Conservation (phyloP, 2,797 vertebrate genomes). For the Gymnothorax reevesii region DNA sequence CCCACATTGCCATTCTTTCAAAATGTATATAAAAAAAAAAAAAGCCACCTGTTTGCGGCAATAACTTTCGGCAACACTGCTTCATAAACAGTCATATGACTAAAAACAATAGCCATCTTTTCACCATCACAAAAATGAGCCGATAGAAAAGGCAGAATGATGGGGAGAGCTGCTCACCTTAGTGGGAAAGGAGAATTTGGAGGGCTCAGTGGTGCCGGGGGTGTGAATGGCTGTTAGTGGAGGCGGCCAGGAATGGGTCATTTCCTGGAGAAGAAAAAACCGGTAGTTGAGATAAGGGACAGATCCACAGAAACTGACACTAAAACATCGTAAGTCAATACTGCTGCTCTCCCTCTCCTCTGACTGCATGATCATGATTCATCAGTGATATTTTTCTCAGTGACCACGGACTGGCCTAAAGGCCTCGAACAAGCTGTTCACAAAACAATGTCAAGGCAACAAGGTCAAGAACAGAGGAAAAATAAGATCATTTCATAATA, state of each 20-base stretch:
- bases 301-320: not conserved
- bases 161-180: constrained; percentile 73
- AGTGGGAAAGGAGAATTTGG: constrained; percentile 75
- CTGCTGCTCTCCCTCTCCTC: not conserved
- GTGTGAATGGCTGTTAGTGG: constrained; percentile 85
- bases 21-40: too few relatives aligned
- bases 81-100: not conserved
- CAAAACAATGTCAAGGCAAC: not conserved
- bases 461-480: not conserved
- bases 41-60: too few relatives aligned
- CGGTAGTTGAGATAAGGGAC: not conserved
- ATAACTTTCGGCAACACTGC: not conserved
- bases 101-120: not conserved
- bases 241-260: constrained; percentile 92
- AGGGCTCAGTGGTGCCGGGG: constrained; percentile 74
- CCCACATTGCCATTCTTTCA: too few relatives aligned
- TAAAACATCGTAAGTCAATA: not conserved
- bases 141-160: not conserved
- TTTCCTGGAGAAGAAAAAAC: constrained; percentile 77
- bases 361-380: not conserved
- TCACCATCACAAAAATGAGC: not conserved
- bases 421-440: not conserved
- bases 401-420: not conserved
- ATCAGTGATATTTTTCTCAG: constrained; percentile 13
- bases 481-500: not conserved